Conservation (phyloP, 2,113 vertebrate genomes). For the Mastomys coucha region DNA sequence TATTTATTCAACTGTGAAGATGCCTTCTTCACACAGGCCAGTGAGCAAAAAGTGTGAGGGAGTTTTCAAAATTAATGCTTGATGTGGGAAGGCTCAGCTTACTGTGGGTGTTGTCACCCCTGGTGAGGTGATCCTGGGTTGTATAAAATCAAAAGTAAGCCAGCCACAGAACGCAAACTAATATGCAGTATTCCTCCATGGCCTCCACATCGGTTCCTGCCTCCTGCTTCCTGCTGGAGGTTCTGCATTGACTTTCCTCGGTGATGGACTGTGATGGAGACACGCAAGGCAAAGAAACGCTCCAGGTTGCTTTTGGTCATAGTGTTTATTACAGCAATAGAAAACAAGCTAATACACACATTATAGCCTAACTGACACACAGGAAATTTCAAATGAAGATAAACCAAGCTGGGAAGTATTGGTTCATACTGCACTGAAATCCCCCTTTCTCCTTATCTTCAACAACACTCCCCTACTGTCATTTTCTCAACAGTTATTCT, state of each 20-base stretch:
- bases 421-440: neutral
- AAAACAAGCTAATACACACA: neutral
- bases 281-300: neutral
- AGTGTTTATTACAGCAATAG: neutral
- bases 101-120: neutral
- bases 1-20: neutral
- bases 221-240: neutral
- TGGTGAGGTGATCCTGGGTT: neutral
- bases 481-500: neutral
- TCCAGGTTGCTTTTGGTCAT: neutral
- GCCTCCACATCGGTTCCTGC: neutral
- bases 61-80: neutral
- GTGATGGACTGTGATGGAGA: neutral
- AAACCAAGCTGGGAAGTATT: neutral
- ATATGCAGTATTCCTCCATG: neutral
- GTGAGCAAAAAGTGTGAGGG: neutral
- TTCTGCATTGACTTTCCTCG: neutral
- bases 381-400: neutral
- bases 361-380: neutral
- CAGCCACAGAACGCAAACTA: neutral
- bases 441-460: neutral
- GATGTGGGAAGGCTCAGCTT: neutral
- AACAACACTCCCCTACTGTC: too few relatives aligned
- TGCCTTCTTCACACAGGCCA: neutral
- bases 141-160: neutral